Evolutionary conservation across 2,888 invertebrate genomes (phyloP).

Genomic region (Gnatocerus cornutus): DNA sequence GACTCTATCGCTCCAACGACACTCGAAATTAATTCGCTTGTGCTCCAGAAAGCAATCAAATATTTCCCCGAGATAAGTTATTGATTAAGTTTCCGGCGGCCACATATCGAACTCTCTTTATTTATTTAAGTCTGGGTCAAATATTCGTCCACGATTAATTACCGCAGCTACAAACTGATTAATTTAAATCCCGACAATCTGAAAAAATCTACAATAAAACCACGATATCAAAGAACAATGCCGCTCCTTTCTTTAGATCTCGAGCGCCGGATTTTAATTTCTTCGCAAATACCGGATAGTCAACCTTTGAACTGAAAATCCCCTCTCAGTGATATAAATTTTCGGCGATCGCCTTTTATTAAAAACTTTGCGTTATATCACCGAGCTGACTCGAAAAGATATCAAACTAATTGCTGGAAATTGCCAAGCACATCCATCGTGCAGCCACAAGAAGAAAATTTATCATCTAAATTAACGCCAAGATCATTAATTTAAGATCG

Average conservation of each 20-base stretch:
- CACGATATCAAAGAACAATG: slow-evolving; percentile 10
- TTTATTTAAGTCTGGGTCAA: too few species aligned
- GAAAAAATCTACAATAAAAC: slow-evolving; percentile 12
- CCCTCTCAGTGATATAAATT: too few species aligned
- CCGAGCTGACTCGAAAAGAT: background rate
- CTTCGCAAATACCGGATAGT: background rate
- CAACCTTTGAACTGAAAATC: background rate
- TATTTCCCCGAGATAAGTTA: slow-evolving; percentile 20
- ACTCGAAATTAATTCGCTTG: slow-evolving; percentile 4
- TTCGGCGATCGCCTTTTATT: too few species aligned
- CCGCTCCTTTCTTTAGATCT: background rate
- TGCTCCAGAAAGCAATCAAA: slow-evolving; percentile 10
- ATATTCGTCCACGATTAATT: too few species aligned
- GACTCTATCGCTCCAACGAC: too few species aligned
- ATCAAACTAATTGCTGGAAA: slow-evolving; percentile 5
- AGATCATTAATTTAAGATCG: slow-evolving; percentile 27
- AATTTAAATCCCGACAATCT: background rate
- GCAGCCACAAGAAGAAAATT: slow-evolving; percentile 4
- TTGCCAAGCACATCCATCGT: slow-evolving; percentile 3
- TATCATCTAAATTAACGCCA: slow-evolving; percentile 29
- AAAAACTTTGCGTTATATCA: too few species aligned
- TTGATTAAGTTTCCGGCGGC: slow-evolving; percentile 18
- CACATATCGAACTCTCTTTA: background rate
- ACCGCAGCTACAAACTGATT: too few species aligned
- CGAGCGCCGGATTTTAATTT: slow-evolving; percentile 7